Evolutionary conservation across 2,888 invertebrate genomes (phyloP), one percentile per base, ranked within the genome.

Genomic region (Leptarthrus brevirostris): DNA sequence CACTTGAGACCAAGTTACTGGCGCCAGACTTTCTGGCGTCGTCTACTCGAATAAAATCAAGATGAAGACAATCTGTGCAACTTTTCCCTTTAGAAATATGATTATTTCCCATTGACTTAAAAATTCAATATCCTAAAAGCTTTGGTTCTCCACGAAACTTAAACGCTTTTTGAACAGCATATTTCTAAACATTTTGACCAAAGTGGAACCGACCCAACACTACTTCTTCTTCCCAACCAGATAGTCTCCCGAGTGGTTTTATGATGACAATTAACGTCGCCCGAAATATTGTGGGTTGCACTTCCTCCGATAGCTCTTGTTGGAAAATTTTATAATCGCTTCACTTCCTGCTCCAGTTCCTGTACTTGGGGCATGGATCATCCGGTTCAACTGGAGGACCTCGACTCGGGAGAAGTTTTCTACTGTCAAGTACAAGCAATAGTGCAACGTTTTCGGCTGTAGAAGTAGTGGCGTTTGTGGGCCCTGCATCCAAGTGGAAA

Each of bases 71-170:
- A 69, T 69, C 69, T 69, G 47, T 14, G 49, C 26, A 18, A 22
- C 34, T 26, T 16, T 52, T 52, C n/a, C 14, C 14, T 10, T 10
- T 52, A 4, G 69, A 69, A 52, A 69, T 69, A 69, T 52, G 69
- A 69, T 52, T 69, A 52, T 69, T 34, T 49, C 52, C 30, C 30
- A 16, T 22, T 47, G 44, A 52, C 52, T 52, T 52, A 69, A 49
- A 69, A 69, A 69, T 49, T 69, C 52, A 69, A 69, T 69, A 52
- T 52, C 69, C 52, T 69, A 52, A 69, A 69, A 69, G 64, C 34
- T 52, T 69, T 52, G 14, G n/a, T 14, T 22, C 22, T 40, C 40
- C 12, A 20, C 14, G 44, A 14, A 12, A 14, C 22, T n/a, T 12
- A 12, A 34, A 6, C 47, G 12, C 16, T 64, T 64, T 20, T 26